Evolutionary conservation across 2,888 invertebrate species (phyloP), one percentile per base, ranked within the genome.

Genomic region (Drosophila falleni): DNA sequence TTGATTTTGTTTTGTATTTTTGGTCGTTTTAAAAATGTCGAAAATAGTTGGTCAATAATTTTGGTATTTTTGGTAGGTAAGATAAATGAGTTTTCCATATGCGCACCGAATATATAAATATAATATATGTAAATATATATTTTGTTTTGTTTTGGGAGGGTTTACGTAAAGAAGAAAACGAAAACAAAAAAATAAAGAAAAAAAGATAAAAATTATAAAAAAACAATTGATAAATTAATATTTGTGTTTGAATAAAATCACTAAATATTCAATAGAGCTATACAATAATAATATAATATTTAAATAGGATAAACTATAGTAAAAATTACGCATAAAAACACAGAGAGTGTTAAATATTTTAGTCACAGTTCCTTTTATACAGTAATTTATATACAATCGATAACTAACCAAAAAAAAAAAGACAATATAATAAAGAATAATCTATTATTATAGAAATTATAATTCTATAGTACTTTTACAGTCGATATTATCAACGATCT

Each of bases 331-430:
- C 31, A 61, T 19, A 46, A 44, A 23, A 35, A 74, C 68, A 68
- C 50, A 47, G 16, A 58, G 33, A 71, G 55, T 71, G 70, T 85
- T 81, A 81, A 67, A 39, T 46, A 11, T 63, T 84, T 88, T 83
- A 83, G 83, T 89, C 74, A 83, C 83, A 83, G n/a, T 67, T 71
- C 35, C 77, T 47, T 88, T 69, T 80, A 44, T 71, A 81, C 81
- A 81, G 58, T 74, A 68, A 41, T 49, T 87, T 82, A 85, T 85
- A 49, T 85, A 87, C 87, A 81, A 53, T 61, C 35, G 54, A 37
- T 50, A 50, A 44, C 42, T 47, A 51, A 42, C 11, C n/a, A 16
- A 46, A 29, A 42, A 26, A 29, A 10, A 11, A 33, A 19, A 19
- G 1, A 41, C 10, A 39, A 47, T n/a, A 16, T n/a, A 26, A 50